phyloP scores from a whole-genome alignment of 1,140 invertebrate genomes.

The Gryon sp. region DNA sequence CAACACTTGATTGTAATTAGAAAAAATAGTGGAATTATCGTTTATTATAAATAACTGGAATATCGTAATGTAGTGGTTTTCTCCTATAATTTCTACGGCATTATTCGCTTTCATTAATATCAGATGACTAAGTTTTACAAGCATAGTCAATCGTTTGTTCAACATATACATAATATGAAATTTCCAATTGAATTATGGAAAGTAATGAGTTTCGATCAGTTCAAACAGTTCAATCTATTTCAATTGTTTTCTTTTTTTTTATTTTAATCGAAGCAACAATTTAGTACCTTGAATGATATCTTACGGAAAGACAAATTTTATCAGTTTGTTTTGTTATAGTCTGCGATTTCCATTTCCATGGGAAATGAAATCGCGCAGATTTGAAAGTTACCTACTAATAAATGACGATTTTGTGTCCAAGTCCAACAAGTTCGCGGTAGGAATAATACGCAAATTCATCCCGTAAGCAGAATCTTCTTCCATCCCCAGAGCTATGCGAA shows the following conservation, averaged over 20 bases:
- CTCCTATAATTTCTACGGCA: constrained; percentile 37
- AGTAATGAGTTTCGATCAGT: too few species aligned
- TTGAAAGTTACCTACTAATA: constrained; percentile 50
- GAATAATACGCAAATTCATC: constrained; percentile 31
- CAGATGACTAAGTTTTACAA: neutral
- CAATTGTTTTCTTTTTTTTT: too few species aligned
- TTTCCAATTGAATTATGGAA: too few species aligned
- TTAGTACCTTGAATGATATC: too few species aligned
- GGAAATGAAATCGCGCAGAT: constrained; percentile 29
- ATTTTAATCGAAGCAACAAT: too few species aligned
- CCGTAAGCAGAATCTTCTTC: constrained; percentile 6
- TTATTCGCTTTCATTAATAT: constrained; percentile 44
- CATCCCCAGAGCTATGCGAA: constrained; percentile 8
- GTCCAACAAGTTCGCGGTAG: constrained; percentile 15
- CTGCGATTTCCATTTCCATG: constrained; percentile 36
- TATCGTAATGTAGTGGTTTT: constrained; percentile 22
- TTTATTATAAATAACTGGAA: constrained; percentile 20
- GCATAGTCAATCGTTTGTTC: too few species aligned
- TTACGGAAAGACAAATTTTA: too few species aligned
- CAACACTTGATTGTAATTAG: neutral
- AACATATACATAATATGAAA: too few species aligned
- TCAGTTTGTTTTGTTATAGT: constrained; percentile 17
- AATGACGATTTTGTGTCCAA: constrained; percentile 39
- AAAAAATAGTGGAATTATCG: constrained; percentile 33
- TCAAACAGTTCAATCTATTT: too few species aligned